These are phyloP conservation scores for Sminthurides aquaticus DNA, from an alignment of 2,888 invertebrate genomes.

Conservation along the genomic window DNA sequence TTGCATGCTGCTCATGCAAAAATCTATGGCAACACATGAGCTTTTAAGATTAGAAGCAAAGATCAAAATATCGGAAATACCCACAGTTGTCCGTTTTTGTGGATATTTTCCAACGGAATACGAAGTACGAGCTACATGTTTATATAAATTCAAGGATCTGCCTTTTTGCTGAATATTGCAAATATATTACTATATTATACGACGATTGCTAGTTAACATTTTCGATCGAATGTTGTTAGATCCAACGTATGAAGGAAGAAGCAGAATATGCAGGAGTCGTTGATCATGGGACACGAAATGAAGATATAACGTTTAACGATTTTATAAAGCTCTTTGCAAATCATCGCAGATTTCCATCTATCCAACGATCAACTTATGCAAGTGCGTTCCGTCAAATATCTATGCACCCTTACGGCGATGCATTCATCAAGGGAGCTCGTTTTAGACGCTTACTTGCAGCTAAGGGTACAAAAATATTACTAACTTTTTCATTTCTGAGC, in stretches of 20 bases:
- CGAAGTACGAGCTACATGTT: too few relatives aligned
- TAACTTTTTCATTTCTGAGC: too few relatives aligned
- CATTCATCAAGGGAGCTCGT: slow-evolving; percentile 29
- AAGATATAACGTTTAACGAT: slow-evolving; percentile 34
- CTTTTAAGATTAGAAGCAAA: slow-evolving; percentile 29
- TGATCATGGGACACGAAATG: slow-evolving; percentile 22
- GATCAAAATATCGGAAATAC: slow-evolving; percentile 38
- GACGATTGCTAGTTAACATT: not conserved
- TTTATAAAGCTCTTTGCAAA: slow-evolving; percentile 41
- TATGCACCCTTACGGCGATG: slow-evolving; percentile 12
- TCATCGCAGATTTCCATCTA: slow-evolving; percentile 28
- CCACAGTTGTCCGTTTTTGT: slow-evolving; percentile 36
- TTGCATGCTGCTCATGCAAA: slow-evolving; percentile 36
- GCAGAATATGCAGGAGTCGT: slow-evolving; percentile 27
- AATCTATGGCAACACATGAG: slow-evolving; percentile 31
- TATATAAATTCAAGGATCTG: slow-evolving; percentile 4
- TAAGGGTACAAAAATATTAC: slow-evolving; percentile 29
- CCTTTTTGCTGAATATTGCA: not conserved
- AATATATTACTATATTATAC: not conserved
- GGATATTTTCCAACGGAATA: slow-evolving; percentile 41
- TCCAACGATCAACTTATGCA: slow-evolving; percentile 24
- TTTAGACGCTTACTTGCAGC: slow-evolving; percentile 30
- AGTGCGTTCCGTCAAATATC: slow-evolving; percentile 5
- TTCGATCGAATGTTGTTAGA: too few relatives aligned
- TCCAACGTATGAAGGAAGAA: slow-evolving; percentile 34